Percentiles rank a stretch among this genome's conserved stretches.
Evolutionary conservation across 2,113 vertebrate species (phyloP).

Genomic region (Serinus canaria): DNA sequence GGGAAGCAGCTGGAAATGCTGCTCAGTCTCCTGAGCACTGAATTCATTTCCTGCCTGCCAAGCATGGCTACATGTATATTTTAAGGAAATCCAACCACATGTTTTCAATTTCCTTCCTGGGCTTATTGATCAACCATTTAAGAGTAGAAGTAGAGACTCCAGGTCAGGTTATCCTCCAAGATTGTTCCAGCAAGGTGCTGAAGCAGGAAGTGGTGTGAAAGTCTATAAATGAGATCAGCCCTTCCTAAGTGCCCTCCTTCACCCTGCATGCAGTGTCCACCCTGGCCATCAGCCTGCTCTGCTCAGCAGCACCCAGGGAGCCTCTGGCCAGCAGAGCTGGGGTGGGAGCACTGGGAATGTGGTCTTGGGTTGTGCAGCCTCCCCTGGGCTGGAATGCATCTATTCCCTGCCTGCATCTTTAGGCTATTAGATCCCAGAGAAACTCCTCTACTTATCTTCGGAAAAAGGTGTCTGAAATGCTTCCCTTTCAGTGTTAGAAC

Average conservation of each 20-base stretch:
- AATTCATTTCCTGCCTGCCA: background rate
- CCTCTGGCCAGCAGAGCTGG: background rate
- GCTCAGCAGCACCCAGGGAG: background rate
- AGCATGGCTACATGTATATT: background rate
- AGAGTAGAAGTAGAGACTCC: background rate
- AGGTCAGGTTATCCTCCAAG: background rate
- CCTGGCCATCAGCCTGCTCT: background rate
- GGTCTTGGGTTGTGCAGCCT: background rate
- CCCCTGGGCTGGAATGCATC: background rate
- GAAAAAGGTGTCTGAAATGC: background rate
- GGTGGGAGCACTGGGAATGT: background rate
- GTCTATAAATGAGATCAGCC: background rate
- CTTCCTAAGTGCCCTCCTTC: background rate
- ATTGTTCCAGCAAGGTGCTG: background rate
- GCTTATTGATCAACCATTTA: background rate
- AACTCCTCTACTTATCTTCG: background rate
- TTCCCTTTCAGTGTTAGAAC: background rate
- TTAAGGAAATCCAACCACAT: background rate
- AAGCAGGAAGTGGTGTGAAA: background rate
- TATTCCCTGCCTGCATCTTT: background rate
- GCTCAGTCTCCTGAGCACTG: background rate
- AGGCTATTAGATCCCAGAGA: background rate
- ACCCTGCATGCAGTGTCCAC: background rate
- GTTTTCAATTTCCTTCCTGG: background rate
- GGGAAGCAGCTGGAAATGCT: background rate